Evolutionary conservation across 2,888 invertebrate species (phyloP).

Genomic region (Acronicta leporina): DNA sequence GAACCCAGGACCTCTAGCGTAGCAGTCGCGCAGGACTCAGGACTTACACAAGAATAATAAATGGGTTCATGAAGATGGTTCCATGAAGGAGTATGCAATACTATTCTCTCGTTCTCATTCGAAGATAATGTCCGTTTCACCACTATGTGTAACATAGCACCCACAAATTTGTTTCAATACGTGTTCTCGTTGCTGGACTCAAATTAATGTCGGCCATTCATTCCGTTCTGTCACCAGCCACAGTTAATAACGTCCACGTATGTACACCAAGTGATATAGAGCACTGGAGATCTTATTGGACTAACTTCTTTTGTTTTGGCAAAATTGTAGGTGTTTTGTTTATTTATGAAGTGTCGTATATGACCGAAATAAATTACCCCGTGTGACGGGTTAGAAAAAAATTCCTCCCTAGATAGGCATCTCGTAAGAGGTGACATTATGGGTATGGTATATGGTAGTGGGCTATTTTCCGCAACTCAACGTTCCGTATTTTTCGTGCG

Average conservation of each 20-base stretch:
- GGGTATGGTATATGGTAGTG: too few species aligned
- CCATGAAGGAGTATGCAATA: background rate
- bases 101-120: too few species aligned
- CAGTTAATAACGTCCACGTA: constrained; percentile 48
- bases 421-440: too few species aligned
- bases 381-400: too few species aligned
- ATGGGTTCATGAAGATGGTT: too few species aligned
- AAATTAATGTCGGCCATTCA: constrained; percentile 52
- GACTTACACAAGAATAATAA: too few species aligned
- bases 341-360: background rate
- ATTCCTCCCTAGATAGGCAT: too few species aligned
- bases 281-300: constrained; percentile 5
- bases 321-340: background rate
- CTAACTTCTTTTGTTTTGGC: constrained; percentile 21
- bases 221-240: constrained; percentile 46
- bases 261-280: constrained; percentile 25
- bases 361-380: too few species aligned
- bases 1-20: too few species aligned
- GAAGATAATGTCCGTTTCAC: constrained; percentile 5
- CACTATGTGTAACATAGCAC: constrained; percentile 30
- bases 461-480: too few species aligned
- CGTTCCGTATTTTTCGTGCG: too few species aligned
- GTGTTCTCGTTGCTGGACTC: constrained; percentile 30
- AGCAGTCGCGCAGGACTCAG: too few species aligned
- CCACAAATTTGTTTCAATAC: constrained; percentile 49